Conservation (phyloP, 2,888 invertebrate genomes). For the Heliconius cydno region DNA sequence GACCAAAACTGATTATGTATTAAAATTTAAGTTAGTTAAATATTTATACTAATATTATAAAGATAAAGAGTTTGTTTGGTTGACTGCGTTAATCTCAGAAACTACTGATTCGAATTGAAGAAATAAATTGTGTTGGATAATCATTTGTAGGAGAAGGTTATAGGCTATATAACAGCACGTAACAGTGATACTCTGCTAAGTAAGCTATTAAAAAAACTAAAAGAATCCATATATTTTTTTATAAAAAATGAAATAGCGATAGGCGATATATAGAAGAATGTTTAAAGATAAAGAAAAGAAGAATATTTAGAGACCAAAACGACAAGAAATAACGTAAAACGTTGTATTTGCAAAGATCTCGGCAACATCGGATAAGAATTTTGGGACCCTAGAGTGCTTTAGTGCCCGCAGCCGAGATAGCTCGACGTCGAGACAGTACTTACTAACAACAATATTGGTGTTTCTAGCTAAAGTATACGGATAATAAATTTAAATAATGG, state of each 20-base stretch:
- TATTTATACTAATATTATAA: background rate
- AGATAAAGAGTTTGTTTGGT: background rate
- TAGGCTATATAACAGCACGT: too few relatives aligned
- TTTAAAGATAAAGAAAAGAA: background rate
- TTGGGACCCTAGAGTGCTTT: conserved; percentile 35
- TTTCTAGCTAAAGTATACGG: conserved; percentile 5
- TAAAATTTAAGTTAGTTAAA: background rate
- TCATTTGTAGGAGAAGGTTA: too few relatives aligned
- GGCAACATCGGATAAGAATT: conserved; percentile 19
- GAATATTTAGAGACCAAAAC: background rate
- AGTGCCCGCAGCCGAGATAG: conserved; percentile 33
- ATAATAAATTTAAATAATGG: conserved; percentile 18
- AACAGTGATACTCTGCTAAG: too few relatives aligned
- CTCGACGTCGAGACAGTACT: conserved; percentile 22
- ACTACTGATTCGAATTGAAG: background rate
- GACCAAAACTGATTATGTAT: conserved; percentile 6
- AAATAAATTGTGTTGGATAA: background rate
- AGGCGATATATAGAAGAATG: background rate
- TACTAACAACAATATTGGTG: conserved; percentile 21
- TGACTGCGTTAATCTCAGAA: background rate
- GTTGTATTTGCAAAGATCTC: conserved; percentile 21
- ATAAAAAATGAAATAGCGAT: background rate
- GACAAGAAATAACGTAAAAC: conserved; percentile 13
- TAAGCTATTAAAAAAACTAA: background rate
- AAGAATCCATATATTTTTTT: background rate